Conservation (phyloP, 2,113 vertebrate species). For the Lamprotornis superbus region DNA sequence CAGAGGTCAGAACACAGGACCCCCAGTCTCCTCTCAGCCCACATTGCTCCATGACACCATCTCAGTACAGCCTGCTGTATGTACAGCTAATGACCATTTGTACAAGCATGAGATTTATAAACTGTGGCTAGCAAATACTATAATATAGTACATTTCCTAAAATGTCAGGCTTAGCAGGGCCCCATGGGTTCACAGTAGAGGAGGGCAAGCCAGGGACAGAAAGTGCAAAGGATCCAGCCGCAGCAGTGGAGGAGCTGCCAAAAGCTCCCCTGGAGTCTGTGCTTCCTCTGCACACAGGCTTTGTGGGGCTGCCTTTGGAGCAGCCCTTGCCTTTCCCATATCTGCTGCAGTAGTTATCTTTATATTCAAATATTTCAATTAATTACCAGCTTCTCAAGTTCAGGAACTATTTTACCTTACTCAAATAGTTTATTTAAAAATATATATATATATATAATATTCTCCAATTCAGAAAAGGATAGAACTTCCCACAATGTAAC, state of each 20-base stretch:
- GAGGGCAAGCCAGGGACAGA: neutral
- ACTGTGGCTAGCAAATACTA: neutral
- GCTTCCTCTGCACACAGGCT: neutral
- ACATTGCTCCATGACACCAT: rapidly evolving
- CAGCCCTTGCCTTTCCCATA: neutral
- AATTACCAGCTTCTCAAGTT: conserved; percentile 74
- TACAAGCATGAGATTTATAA: neutral
- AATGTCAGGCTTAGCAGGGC: neutral
- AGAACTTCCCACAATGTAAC: conserved; percentile 77
- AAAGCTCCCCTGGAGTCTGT: neutral
- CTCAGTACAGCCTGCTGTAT: neutral
- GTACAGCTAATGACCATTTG: too few relatives aligned
- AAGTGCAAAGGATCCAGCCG: neutral
- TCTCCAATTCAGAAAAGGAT: conserved; percentile 80
- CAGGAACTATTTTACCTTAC: conserved; percentile 77
- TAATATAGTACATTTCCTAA: neutral
- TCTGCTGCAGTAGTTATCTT: neutral
- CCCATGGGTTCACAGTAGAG: neutral
- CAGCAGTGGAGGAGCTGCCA: neutral
- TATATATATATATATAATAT: conserved; percentile 78
- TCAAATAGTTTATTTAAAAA: conserved; percentile 83
- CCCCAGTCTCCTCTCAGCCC: neutral
- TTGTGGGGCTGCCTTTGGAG: neutral
- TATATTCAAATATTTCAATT: conserved; percentile 61
- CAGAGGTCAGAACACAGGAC: neutral